Evolutionary conservation across 1,140 invertebrate genomes (phyloP).

Genomic region (Teleopsis dalmanni): DNA sequence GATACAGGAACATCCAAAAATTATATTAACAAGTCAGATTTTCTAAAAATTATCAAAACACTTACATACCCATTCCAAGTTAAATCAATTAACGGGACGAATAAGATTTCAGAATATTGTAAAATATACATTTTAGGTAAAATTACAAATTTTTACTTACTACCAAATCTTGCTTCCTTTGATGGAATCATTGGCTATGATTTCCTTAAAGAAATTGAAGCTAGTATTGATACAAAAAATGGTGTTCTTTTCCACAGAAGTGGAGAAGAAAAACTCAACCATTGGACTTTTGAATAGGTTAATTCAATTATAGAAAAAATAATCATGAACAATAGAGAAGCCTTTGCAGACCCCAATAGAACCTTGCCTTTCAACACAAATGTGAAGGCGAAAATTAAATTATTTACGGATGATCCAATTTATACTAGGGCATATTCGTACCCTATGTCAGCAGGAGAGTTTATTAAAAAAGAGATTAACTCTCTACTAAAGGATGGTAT

Average conservation of each 20-base stretch:
- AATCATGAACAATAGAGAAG: constrained; percentile 1
- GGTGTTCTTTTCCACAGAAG: constrained; percentile 2
- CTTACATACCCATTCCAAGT: neutral
- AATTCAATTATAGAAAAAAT: neutral
- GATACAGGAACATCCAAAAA: constrained; percentile 5
- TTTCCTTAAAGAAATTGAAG: constrained; percentile 6
- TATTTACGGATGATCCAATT: neutral
- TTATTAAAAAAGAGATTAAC: constrained; percentile 4
- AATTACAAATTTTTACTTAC: constrained; percentile 1
- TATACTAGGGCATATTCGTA: constrained; percentile 5
- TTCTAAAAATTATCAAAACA: neutral
- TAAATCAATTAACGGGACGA: constrained; percentile 8
- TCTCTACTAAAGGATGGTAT: neutral
- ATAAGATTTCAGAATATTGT: constrained; percentile 6
- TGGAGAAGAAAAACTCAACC: constrained; percentile 2
- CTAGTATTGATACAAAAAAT: constrained; percentile 1
- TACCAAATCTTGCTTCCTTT: constrained; percentile 4
- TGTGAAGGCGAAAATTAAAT: neutral
- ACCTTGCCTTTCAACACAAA: constrained; percentile 1
- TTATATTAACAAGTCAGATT: constrained; percentile 1
- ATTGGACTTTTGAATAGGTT: constrained; percentile 4
- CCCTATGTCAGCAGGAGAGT: neutral
- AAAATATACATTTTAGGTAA: constrained; percentile 2
- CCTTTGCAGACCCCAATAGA: constrained; percentile 7
- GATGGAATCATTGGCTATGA: constrained; percentile 9